These are phyloP conservation scores for Perodicticus potto DNA, from an alignment of 2,797 vertebrate genomes.

Conservation along the genomic window DNA sequence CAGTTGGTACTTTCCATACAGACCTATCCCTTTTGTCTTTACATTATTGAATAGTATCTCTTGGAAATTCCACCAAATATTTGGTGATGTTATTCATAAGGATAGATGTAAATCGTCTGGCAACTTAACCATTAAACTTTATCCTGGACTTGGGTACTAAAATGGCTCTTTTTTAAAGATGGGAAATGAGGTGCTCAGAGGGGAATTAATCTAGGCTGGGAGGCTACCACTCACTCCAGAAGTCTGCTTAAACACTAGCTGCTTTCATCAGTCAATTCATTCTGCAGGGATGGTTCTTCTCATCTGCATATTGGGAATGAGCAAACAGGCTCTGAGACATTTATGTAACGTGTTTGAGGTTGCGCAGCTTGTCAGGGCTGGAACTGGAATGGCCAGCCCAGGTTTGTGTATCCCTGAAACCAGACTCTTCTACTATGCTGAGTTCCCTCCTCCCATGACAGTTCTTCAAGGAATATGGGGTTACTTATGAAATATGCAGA, in stretches of 20 bases:
- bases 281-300: background rate
- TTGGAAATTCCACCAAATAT: constrained; percentile 33
- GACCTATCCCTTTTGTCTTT: background rate
- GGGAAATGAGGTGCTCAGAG: background rate
- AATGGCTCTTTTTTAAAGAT: background rate
- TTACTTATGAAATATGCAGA: background rate
- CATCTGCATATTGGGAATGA: background rate
- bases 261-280: background rate
- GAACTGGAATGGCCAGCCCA: background rate
- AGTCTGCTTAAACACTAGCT: background rate
- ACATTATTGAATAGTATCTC: background rate
- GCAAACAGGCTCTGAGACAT: background rate
- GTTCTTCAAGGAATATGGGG: no score
- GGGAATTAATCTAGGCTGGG: background rate
- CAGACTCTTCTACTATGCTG: background rate
- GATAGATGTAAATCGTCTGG: background rate
- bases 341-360: background rate
- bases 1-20: constrained; percentile 51
- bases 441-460: background rate
- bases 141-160: background rate
- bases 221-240: background rate
- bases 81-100: background rate
- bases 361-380: background rate
- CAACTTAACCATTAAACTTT: background rate
- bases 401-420: background rate